Conservation (phyloP, 2,888 invertebrate genomes). For the Ceramica pisi region DNA sequence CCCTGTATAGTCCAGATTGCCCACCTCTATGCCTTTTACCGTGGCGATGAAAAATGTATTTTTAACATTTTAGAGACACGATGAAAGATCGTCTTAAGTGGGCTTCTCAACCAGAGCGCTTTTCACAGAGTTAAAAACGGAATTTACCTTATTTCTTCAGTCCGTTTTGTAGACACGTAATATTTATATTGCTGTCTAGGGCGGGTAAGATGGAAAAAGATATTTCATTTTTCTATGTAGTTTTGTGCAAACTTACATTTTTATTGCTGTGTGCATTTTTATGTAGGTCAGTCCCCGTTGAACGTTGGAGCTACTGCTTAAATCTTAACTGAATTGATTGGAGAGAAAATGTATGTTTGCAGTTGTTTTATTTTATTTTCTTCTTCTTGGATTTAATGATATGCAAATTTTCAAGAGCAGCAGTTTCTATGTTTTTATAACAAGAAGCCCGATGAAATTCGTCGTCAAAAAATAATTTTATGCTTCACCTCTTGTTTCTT, state of each 20-base stretch:
- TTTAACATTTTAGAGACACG: conserved; percentile 62
- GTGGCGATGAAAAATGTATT: conserved; percentile 60
- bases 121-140: conserved; percentile 54
- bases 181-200: conserved; percentile 46
- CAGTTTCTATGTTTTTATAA: background rate
- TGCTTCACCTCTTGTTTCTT: too few relatives aligned
- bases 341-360: background rate
- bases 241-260: conserved; percentile 30
- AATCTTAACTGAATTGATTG: conserved; percentile 20
- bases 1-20: conserved; percentile 23
- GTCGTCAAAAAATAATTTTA: too few relatives aligned
- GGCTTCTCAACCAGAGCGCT: conserved; percentile 49
- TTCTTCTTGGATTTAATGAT: background rate
- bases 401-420: background rate
- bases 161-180: conserved; percentile 39
- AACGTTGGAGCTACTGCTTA: conserved; percentile 34
- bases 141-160: conserved; percentile 54
- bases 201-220: conserved; percentile 34
- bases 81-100: conserved; percentile 64
- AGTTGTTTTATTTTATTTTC: background rate
- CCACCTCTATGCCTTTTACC: conserved; percentile 45
- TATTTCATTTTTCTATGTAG: conserved; percentile 32
- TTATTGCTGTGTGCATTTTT: conserved; percentile 23
- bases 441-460: background rate
- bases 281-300: conserved; percentile 42